phyloP scores from a whole-genome alignment of 2,888 invertebrate species.

The Leucophora obtusa region DNA sequence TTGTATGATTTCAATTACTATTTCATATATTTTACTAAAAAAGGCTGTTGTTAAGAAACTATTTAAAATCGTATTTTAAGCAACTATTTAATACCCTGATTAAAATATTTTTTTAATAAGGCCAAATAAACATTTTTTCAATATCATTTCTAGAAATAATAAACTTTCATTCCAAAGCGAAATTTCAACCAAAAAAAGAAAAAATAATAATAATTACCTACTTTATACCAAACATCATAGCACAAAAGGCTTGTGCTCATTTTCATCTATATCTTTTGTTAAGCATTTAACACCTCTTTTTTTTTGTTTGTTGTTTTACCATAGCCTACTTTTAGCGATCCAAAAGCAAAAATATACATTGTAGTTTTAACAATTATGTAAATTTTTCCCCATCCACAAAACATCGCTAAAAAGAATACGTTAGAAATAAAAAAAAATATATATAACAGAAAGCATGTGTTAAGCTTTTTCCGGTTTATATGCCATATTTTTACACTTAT shows the following conservation, averaged over 20 bases:
- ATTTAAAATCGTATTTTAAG: too few relatives aligned
- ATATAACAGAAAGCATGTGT: conserved; percentile 18
- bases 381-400: not conserved
- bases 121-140: too few relatives aligned
- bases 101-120: too few relatives aligned
- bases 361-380: conserved; percentile 25
- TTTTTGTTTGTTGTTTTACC: not conserved
- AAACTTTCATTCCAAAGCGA: too few relatives aligned
- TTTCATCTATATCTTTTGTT: conserved; percentile 12
- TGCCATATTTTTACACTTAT: conserved; percentile 35
- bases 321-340: conserved; percentile 21
- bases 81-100: too few relatives aligned
- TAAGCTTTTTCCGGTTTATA: conserved; percentile 16
- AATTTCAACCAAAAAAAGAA: not conserved
- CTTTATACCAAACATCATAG: not conserved
- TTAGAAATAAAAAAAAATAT: not conserved
- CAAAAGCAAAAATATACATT: not conserved
- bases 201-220: conserved; percentile 5
- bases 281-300: conserved; percentile 37
- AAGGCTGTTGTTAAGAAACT: too few relatives aligned
- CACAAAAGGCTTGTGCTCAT: not conserved
- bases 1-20: too few relatives aligned
- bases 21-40: too few relatives aligned
- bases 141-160: too few relatives aligned
- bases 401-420: not conserved